A percentile compares a stretch with the other conserved stretches of the same genome.
These are phyloP conservation scores for Drosophila multiciliata DNA, from an alignment of 2,888 invertebrate genomes.

Conservation along the genomic window DNA sequence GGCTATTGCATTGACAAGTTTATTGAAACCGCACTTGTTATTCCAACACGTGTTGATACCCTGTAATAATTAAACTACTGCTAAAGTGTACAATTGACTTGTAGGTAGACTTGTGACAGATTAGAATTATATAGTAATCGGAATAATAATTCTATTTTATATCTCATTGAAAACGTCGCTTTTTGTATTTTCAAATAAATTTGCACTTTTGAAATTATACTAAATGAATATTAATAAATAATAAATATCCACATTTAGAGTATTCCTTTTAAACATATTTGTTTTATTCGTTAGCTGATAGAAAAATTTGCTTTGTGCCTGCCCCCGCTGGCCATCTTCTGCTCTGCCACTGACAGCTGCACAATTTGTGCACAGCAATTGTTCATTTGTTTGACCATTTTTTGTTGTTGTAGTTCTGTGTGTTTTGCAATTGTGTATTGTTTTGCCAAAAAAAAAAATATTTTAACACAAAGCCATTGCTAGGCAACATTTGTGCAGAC, in stretches of 20 bases:
- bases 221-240: not conserved
- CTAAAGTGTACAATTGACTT: too few relatives aligned
- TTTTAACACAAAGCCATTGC: conserved; percentile 69
- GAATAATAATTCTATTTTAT: not conserved
- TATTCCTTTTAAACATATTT: not conserved
- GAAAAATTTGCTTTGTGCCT: conserved; percentile 54
- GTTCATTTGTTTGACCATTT: conserved; percentile 68
- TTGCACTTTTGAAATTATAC: not conserved
- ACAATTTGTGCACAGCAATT: conserved; percentile 70
- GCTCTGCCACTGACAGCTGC: conserved; percentile 68
- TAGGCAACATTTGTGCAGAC: conserved; percentile 76
- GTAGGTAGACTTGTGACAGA: not conserved
- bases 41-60: conserved; percentile 14
- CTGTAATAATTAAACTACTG: not conserved
- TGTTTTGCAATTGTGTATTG: conserved; percentile 41
- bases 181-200: not conserved
- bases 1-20: conserved; percentile 58
- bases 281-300: conserved; percentile 14
- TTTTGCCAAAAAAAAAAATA: conserved; percentile 48
- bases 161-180: not conserved
- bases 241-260: not conserved
- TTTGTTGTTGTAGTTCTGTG: conserved; percentile 14
- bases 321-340: conserved; percentile 35
- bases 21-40: conserved; percentile 54
- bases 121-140: not conserved